A percentile compares a stretch with the other conserved stretches of the same genome.
Conservation (phyloP, 1,140 invertebrate genomes). For the Globodera rostochiensis region DNA sequence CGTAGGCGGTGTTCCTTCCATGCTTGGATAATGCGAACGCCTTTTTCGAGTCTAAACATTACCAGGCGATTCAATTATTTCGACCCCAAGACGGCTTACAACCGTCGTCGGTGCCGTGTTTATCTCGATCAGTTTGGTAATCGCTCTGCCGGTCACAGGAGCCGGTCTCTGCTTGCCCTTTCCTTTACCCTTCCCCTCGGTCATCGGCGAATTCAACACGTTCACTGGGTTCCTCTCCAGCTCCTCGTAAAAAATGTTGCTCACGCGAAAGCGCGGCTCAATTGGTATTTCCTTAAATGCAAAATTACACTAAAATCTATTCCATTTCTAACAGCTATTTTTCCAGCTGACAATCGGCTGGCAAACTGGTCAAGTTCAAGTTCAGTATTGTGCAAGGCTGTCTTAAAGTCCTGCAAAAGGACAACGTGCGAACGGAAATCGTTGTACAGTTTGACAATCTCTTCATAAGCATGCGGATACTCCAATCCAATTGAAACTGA, state of each 20-base stretch:
- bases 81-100: not conserved
- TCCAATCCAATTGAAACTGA: conserved; percentile 27
- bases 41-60: conserved; percentile 11
- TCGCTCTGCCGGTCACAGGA: conserved; percentile 18
- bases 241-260: conserved; percentile 22
- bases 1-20: not conserved
- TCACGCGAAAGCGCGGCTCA: conserved; percentile 25
- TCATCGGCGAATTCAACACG: conserved; percentile 10
- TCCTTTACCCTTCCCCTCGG: conserved; percentile 14
- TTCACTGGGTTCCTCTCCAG: conserved; percentile 7
- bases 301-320: not conserved
- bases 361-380: conserved; percentile 32
- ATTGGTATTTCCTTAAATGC: conserved; percentile 20
- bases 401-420: conserved; percentile 48
- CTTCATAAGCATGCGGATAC: conserved; percentile 45
- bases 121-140: conserved; percentile 19
- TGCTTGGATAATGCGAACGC: not conserved
- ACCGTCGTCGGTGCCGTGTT: conserved; percentile 15
- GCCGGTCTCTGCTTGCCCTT: conserved; percentile 6
- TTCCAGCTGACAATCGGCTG: conserved; percentile 29
- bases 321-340: conserved; percentile 24
- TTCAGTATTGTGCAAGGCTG: conserved; percentile 46
- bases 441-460: conserved; percentile 48
- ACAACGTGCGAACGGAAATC: conserved; percentile 52
- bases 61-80: too few species aligned